Conservation (phyloP, 2,113 vertebrate species). For the Dendrocopos noguchii region DNA sequence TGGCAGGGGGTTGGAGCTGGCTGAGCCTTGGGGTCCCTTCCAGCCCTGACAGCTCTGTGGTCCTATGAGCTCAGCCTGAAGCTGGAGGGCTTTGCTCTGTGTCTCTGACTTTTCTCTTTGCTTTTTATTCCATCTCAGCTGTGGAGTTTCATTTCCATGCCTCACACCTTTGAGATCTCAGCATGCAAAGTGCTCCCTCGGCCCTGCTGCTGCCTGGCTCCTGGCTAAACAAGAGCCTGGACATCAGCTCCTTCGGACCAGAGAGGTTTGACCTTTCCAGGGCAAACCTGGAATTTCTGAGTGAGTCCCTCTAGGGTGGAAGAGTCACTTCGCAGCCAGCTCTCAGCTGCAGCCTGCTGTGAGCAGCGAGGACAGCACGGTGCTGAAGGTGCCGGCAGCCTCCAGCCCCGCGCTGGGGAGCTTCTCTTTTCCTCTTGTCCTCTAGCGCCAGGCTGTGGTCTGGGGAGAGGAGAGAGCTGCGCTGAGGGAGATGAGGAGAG, state of each 20-base stretch:
- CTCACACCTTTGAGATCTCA: background rate
- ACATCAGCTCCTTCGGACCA: background rate
- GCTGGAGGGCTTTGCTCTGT: background rate
- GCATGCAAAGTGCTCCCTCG: background rate
- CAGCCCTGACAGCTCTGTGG: no score
- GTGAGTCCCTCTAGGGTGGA: background rate
- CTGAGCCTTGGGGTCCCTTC: no score
- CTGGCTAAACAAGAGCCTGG: background rate
- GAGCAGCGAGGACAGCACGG: fast-evolving
- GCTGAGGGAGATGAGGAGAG: no score
- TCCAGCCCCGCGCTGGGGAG: background rate
- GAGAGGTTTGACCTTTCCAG: background rate
- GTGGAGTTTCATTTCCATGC: background rate
- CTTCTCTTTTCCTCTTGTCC: conserved; percentile 9
- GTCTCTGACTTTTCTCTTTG: background rate
- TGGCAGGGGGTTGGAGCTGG: no score
- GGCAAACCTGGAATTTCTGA: background rate
- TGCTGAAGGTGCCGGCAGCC: background rate
- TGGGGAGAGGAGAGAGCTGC: no score
- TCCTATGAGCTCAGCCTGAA: background rate
- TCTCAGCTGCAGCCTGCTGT: fast-evolving
- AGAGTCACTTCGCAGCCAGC: background rate
- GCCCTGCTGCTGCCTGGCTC: fast-evolving
- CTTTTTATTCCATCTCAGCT: background rate
- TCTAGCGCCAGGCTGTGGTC: background rate